These are phyloP conservation scores for Phytoseiulus persimilis DNA, from an alignment of 2,888 invertebrate genomes.

Conservation along the genomic window DNA sequence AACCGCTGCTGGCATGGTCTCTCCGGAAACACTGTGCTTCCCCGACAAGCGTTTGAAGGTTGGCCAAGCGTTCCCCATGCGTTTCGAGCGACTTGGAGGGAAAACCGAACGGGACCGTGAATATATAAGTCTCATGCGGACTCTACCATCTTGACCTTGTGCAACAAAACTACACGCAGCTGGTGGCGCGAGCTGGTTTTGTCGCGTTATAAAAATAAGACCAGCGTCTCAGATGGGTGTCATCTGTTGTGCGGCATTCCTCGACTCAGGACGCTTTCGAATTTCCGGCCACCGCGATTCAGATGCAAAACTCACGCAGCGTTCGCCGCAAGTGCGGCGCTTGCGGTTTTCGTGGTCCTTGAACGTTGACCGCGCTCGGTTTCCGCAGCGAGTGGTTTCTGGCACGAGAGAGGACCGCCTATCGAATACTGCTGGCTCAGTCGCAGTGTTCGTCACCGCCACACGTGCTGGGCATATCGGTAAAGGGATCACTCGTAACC, in stretches of 20 bases:
- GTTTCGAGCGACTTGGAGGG: neutral
- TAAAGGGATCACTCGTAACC: too few relatives aligned
- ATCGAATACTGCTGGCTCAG: too few relatives aligned
- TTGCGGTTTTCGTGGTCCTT: neutral
- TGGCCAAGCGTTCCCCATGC: neutral
- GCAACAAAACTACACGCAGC: neutral
- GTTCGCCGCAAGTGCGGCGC: neutral
- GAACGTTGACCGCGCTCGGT: neutral
- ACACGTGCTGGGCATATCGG: too few relatives aligned
- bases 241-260: neutral
- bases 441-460: too few relatives aligned
- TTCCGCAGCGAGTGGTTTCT: neutral
- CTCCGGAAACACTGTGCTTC: neutral
- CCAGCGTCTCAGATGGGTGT: neutral
- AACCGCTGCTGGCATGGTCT: neutral
- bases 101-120: neutral
- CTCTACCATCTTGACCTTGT: neutral
- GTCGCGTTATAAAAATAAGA: constrained; percentile 5
- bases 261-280: neutral
- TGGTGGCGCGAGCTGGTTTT: neutral
- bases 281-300: neutral
- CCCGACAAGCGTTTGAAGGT: neutral
- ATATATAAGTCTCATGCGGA: neutral
- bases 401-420: too few relatives aligned
- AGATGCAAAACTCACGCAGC: neutral